A percentile compares a stretch with the other conserved stretches of the same genome.
phyloP scores from a whole-genome alignment of 2,113 vertebrate genomes.

The Caloenas nicobarica region DNA sequence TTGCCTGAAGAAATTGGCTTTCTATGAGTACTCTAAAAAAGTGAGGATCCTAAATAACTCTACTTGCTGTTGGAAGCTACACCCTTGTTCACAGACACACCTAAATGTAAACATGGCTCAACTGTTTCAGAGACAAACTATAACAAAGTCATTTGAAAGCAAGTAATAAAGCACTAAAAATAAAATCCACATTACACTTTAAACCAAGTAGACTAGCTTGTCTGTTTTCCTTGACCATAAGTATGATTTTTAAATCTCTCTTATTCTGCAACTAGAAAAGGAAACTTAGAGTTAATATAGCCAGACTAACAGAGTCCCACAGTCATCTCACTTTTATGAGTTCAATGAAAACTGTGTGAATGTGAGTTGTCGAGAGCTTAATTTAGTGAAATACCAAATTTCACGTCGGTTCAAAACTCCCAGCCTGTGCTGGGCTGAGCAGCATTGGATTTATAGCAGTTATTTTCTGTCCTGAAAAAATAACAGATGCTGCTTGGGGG shows the following conservation, averaged over 20 bases:
- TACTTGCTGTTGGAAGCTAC: not conserved
- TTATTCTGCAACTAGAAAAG: not conserved
- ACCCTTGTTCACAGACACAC: not conserved
- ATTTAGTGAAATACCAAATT: not conserved
- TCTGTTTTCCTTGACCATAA: not conserved
- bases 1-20: not conserved
- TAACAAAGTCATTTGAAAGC: not conserved
- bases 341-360: not conserved
- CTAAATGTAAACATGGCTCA: not conserved
- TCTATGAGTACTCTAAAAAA: not conserved
- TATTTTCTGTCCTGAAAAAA: not conserved
- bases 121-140: not conserved
- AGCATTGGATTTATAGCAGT: not conserved
- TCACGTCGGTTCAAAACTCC: not conserved
- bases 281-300: not conserved
- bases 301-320: not conserved
- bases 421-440: not conserved
- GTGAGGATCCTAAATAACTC: not conserved
- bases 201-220: not conserved
- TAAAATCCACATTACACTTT: not conserved
- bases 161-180: not conserved
- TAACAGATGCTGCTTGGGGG: not conserved
- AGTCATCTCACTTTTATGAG: not conserved
- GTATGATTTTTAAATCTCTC: not conserved
- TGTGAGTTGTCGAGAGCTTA: not conserved